Conservation (phyloP, 1,140 invertebrate genomes). For the Cotesia glomerata region DNA sequence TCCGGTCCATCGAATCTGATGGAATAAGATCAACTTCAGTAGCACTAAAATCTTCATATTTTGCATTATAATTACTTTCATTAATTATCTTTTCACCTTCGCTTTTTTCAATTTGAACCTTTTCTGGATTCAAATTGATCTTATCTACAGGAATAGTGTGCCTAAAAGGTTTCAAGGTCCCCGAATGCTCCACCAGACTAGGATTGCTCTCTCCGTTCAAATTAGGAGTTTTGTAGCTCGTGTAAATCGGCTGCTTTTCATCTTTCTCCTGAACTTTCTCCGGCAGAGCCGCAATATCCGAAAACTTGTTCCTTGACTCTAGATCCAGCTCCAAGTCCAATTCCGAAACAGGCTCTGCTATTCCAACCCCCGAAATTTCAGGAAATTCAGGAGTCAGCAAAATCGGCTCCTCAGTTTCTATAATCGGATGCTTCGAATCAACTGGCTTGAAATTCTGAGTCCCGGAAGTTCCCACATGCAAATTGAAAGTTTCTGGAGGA, state of each 20-base stretch:
- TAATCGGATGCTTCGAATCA: background rate
- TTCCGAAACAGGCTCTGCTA: slow-evolving; percentile 55
- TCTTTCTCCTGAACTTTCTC: slow-evolving; percentile 26
- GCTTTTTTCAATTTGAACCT: background rate
- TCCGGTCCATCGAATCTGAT: background rate
- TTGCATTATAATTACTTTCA: too few species aligned
- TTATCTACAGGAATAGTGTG: slow-evolving; percentile 75
- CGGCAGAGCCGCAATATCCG: slow-evolving; percentile 35
- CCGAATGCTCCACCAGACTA: slow-evolving; percentile 50
- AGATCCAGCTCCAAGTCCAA: slow-evolving; percentile 49
- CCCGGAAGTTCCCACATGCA: slow-evolving; percentile 44
- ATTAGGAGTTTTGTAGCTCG: slow-evolving; percentile 71
- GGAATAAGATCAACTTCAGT: too few species aligned
- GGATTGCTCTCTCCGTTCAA: slow-evolving; percentile 54
- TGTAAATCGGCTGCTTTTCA: slow-evolving; percentile 64
- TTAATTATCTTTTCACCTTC: background rate
- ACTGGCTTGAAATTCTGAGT: background rate
- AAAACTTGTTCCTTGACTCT: slow-evolving; percentile 49
- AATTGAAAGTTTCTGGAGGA: slow-evolving; percentile 48
- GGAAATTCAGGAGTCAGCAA: slow-evolving; percentile 19
- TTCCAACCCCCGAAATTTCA: slow-evolving; percentile 46
- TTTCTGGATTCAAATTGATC: slow-evolving; percentile 57
- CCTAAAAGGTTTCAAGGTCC: slow-evolving; percentile 57
- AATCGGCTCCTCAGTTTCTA: slow-evolving; percentile 1
- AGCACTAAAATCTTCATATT: background rate